Evolutionary conservation across 2,888 invertebrate genomes (phyloP), one percentile per base, ranked within the genome.

Genomic region (Mesorhabditis spiculigera): DNA sequence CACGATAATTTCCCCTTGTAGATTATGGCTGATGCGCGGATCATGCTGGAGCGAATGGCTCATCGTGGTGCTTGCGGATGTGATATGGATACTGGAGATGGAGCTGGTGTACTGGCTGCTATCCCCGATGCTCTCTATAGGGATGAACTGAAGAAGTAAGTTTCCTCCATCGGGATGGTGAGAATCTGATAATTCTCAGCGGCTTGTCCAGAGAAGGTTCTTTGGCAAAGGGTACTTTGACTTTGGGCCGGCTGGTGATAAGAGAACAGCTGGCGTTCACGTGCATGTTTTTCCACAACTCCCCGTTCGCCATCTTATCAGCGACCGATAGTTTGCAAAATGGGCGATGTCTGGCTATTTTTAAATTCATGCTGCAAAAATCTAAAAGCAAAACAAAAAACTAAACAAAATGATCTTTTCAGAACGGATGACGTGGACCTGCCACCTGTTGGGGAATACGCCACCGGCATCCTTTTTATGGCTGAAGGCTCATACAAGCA

Each of bases 81-180:
- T 89, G 98, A 98, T 89, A 97, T 97, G 88, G 95, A 97, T 88
- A 95, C 96, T 68, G 98, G 98, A 71, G 98, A 98, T 88, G 98
- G 98, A 75, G 97, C 98, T 75, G 98, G 98, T 71, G 93, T 97
- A 73, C 90, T 97, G 86, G 93, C 93, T 76, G 94, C 95, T 83
- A 95, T 98, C 86, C 98, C 98, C 64, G 95, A 98, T 88, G 91
- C 91, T 84, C 91, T 95, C 87, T 98, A 96, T 89, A 90, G 90
- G 79, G 91, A 79, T 42, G 79, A 91, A 81, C 91, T 94, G 86
- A 91, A 92, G 93, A 93, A 77, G 82, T 79, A 62, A 71, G 74
- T 5, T 13, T 43, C 58, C 67, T 44, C 8, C 8, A 63, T 3
- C 8, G 28, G 28, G 28, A 1, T 28, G 28, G 28, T 28, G 28